Percentiles rank a stretch among this genome's conserved stretches.
Conservation (phyloP, 2,888 invertebrate genomes). For the Eurytoma californica region DNA sequence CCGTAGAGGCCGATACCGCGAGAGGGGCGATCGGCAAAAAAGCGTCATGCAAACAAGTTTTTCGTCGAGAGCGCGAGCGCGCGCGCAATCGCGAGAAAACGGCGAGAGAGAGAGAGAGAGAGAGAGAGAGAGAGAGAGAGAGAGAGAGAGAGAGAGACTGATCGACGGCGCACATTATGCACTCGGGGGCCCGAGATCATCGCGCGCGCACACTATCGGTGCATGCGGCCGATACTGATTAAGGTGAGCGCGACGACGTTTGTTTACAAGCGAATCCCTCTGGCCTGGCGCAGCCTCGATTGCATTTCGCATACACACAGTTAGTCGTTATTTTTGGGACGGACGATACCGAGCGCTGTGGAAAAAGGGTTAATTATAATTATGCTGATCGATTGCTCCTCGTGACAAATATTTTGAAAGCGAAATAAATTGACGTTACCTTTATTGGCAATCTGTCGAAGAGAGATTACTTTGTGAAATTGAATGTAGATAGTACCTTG, state of each 20-base stretch:
- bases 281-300: background rate
- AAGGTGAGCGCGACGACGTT: constrained; percentile 22
- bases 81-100: background rate
- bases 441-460: no score
- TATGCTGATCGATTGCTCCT: background rate
- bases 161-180: constrained; percentile 12
- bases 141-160: constrained; percentile 3
- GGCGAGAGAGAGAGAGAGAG: no score
- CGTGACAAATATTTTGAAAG: no score
- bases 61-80: constrained; percentile 22
- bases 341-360: no score
- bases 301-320: no score
- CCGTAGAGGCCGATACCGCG: constrained; percentile 10
- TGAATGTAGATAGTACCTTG: no score
- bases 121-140: no score
- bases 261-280: constrained; percentile 37
- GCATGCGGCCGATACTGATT: constrained; percentile 48
- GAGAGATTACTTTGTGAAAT: no score
- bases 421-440: no score
- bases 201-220: constrained; percentile 31
- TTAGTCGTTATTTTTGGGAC: no score
- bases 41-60: constrained; percentile 48
- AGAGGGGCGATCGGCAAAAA: constrained; percentile 11
- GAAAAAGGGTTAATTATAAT: no score
- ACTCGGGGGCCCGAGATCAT: constrained; percentile 37